These are phyloP conservation scores for Phylloscopus collybita DNA, from an alignment of 2,797 vertebrate genomes.

Conservation along the genomic window DNA sequence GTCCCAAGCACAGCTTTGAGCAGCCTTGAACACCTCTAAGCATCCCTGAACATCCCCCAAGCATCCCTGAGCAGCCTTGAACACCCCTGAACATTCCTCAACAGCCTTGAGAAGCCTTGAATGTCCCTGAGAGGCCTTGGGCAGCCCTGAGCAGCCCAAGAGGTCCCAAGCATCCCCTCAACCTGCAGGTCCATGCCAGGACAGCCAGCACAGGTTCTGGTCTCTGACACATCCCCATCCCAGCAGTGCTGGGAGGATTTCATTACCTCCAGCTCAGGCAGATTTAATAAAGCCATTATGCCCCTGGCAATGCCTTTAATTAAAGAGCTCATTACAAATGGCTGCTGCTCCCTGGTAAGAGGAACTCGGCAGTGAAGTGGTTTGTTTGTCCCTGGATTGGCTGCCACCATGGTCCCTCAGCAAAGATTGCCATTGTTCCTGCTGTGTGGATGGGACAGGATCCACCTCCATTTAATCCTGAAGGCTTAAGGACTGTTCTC, in stretches of 20 bases:
- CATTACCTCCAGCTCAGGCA: neutral
- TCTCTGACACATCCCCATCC: neutral
- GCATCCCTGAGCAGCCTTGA: neutral
- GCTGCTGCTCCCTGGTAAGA: neutral
- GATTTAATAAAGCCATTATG: constrained; percentile 42
- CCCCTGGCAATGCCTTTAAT: constrained; percentile 8
- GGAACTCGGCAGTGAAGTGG: neutral
- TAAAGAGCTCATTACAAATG: constrained; percentile 21
- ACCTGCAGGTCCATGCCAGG: fast-evolving
- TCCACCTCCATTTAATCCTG: fast-evolving
- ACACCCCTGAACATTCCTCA: no score
- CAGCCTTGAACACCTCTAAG: neutral
- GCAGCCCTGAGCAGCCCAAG: no score
- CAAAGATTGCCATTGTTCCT: neutral
- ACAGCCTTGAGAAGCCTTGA: neutral
- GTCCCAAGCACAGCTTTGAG: neutral
- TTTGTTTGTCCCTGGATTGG: fast-evolving
- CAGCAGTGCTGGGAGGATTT: neutral
- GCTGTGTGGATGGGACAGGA: neutral
- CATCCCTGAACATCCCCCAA: neutral
- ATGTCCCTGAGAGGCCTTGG: no score
- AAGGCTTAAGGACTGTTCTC: neutral
- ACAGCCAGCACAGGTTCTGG: neutral
- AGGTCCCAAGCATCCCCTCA: neutral
- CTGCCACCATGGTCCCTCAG: fast-evolving